Percentiles rank a stretch among this genome's conserved stretches.
Evolutionary conservation across 2,797 vertebrate species (phyloP).

Genomic region (Babyrousa celebensis): DNA sequence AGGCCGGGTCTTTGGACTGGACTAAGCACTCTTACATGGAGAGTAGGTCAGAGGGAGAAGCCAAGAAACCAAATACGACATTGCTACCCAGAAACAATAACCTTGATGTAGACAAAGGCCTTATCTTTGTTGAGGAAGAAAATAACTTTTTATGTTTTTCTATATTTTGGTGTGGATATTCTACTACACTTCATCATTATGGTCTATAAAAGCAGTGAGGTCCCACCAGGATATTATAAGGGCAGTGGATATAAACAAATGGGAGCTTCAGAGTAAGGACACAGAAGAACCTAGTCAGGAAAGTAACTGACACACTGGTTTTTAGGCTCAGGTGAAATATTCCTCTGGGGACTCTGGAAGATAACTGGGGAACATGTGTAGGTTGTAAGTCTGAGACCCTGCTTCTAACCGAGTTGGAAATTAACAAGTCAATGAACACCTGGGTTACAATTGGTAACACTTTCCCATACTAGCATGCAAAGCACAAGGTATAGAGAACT

Average conservation of each 20-base stretch:
- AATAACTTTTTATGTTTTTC: background rate
- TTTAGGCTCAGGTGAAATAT: conserved; percentile 25
- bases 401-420: conserved; percentile 52
- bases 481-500: conserved; percentile 10
- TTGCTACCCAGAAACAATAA: background rate
- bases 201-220: background rate
- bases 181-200: conserved; percentile 3
- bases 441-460: conserved; percentile 34
- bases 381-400: background rate
- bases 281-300: background rate
- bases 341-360: conserved; percentile 23
- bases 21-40: background rate
- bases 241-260: conserved; percentile 7
- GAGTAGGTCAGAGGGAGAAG: conserved; percentile 30
- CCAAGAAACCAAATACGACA: background rate
- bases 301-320: background rate
- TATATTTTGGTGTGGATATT: background rate
- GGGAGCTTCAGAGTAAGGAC: background rate
- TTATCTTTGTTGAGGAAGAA: background rate
- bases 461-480: conserved; percentile 34
- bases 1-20: background rate
- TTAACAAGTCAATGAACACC: conserved; percentile 62
- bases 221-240: conserved; percentile 22
- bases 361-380: conserved; percentile 51
- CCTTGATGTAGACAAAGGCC: background rate